phyloP scores from a whole-genome alignment of 35 echinoderm and acorn worm species.

The Ophioderma brevispina region DNA sequence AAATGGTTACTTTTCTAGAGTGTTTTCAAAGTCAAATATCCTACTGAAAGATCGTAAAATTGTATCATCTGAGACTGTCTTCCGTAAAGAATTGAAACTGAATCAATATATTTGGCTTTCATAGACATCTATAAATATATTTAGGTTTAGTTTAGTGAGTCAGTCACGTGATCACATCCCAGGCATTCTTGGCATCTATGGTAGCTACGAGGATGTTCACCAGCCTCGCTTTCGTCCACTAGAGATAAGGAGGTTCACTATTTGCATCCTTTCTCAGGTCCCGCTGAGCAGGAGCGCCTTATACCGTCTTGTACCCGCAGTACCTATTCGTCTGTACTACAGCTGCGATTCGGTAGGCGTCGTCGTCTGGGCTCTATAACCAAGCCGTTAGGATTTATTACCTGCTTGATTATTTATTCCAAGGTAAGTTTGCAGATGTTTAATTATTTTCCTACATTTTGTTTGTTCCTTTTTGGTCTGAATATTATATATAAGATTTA shows the following conservation, averaged over 20 bases:
- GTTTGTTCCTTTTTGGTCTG: background rate
- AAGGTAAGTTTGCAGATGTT: background rate
- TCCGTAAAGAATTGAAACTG: no score
- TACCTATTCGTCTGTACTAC: background rate
- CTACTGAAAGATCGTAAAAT: no score
- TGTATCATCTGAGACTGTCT: no score
- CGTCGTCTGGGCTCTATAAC: background rate
- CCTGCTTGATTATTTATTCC: background rate
- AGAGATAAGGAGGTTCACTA: background rate
- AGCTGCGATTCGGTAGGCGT: background rate
- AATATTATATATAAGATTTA: background rate
- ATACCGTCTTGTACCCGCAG: background rate
- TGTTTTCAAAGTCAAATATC: no score
- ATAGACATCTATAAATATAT: background rate
- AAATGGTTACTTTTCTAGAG: no score
- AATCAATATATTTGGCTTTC: background rate
- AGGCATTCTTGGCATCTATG: slow-evolving; percentile 9
- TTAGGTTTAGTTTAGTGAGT: background rate
- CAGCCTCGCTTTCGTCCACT: background rate
- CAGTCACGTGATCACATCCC: background rate
- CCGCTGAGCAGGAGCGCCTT: background rate
- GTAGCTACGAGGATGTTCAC: slow-evolving; percentile 6
- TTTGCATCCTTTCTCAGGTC: background rate
- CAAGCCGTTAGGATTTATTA: background rate
- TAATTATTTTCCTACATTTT: background rate